Conservation (phyloP, 1,140 invertebrate genomes). For the Melanaphis sacchari region DNA sequence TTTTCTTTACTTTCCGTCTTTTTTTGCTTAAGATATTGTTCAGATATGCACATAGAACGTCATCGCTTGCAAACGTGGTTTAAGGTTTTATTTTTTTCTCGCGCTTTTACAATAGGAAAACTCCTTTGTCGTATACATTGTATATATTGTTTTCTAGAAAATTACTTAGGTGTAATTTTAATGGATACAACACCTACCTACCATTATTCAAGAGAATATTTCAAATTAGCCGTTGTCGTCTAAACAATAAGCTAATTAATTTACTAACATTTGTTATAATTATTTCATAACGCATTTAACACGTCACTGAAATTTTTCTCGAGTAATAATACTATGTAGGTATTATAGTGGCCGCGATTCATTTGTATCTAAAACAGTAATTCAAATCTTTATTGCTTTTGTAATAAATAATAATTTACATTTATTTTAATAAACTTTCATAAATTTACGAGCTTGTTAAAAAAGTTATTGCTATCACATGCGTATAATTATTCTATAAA, state of each 20-base stretch:
- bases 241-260: neutral
- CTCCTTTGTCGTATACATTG: neutral
- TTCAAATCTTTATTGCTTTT: neutral
- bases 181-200: neutral
- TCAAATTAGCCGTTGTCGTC: neutral
- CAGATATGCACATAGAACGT: neutral
- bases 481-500: neutral
- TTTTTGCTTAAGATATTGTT: neutral
- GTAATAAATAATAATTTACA: neutral
- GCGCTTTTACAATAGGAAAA: neutral
- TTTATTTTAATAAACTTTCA: neutral
- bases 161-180: conserved; percentile 1
- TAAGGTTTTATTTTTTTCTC: no score
- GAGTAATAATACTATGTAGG: neutral
- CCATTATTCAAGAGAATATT: neutral
- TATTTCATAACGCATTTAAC: neutral
- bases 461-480: neutral
- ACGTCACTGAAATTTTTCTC: neutral
- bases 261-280: neutral
- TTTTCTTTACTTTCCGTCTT: neutral
- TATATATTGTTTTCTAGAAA: neutral
- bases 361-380: neutral
- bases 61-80: neutral
- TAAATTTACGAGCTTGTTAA: neutral
- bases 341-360: neutral